Conservation (phyloP, 1,140 invertebrate species). For the Heliothis subflexa region DNA sequence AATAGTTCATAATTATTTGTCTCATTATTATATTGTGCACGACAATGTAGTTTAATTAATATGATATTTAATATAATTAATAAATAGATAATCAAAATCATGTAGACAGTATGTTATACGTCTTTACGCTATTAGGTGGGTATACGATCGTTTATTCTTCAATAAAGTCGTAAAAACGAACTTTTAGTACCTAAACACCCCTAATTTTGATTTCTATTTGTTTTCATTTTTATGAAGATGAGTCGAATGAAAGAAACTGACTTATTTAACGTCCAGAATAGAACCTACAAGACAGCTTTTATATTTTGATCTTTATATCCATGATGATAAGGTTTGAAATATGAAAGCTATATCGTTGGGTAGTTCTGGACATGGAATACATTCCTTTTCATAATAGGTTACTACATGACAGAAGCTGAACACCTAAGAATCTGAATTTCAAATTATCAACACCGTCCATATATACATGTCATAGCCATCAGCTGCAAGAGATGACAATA, state of each 20-base stretch:
- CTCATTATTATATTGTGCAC: slow-evolving; percentile 44
- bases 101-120: not conserved
- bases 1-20: slow-evolving; percentile 67
- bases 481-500: not conserved
- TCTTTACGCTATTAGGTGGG: not conserved
- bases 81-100: not conserved
- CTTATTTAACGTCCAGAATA: no score
- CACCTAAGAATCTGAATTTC: no score
- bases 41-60: slow-evolving; percentile 23
- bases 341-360: no score
- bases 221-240: slow-evolving; percentile 3
- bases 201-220: not conserved
- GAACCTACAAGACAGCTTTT: no score
- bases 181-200: slow-evolving; percentile 9
- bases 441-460: not conserved
- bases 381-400: no score
- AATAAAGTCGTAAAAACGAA: slow-evolving; percentile 3
- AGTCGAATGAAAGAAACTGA: not conserved
- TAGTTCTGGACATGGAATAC: no score
- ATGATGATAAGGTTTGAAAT: no score
- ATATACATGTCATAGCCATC: not conserved
- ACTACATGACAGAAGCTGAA: no score
- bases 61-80: not conserved
- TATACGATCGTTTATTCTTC: not conserved
- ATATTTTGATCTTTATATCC: no score